Percentiles rank a stretch among this genome's conserved stretches.
These are phyloP conservation scores for Xyliphius kryptos DNA, from an alignment of 2,113 vertebrate species.

Conservation along the genomic window DNA sequence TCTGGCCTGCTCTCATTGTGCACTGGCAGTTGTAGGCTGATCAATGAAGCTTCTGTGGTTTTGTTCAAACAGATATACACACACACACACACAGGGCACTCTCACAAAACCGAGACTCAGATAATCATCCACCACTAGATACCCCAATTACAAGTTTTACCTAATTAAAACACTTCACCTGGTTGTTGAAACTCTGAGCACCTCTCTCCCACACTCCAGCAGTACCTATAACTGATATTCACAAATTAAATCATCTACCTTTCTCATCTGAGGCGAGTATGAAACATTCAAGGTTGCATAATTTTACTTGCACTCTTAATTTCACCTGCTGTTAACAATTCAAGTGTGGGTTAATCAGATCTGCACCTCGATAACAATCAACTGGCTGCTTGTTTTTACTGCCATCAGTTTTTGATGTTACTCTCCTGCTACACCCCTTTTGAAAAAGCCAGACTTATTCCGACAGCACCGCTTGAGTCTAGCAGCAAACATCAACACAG, in stretches of 20 bases:
- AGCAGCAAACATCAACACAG: neutral
- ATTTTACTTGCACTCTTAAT: constrained; percentile 24
- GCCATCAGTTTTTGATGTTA: too few relatives aligned
- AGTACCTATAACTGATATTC: constrained; percentile 14
- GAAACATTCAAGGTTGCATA: constrained; percentile 12
- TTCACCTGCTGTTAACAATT: constrained; percentile 8
- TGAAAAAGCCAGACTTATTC: neutral
- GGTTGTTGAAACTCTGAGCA: constrained; percentile 19
- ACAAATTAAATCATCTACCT: constrained; percentile 30
- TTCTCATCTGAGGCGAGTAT: too few relatives aligned
- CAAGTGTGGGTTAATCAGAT: neutral
- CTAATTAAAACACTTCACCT: constrained; percentile 33
- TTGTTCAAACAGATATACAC: too few relatives aligned
- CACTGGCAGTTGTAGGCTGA: constrained; percentile 52
- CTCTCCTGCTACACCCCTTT: neutral
- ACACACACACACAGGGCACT: constrained; percentile 36
- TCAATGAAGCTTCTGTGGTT: constrained; percentile 68
- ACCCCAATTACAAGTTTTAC: constrained; percentile 17
- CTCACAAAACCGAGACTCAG: constrained; percentile 29
- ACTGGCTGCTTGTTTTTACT: too few relatives aligned
- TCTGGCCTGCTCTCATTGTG: constrained; percentile 61
- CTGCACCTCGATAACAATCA: constrained; percentile 14
- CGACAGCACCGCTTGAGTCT: neutral
- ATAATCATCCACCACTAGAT: constrained; percentile 16
- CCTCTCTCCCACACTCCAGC: neutral